Conservation (phyloP, 2,113 vertebrate species). For the Misgurnus anguillicaudatus region DNA sequence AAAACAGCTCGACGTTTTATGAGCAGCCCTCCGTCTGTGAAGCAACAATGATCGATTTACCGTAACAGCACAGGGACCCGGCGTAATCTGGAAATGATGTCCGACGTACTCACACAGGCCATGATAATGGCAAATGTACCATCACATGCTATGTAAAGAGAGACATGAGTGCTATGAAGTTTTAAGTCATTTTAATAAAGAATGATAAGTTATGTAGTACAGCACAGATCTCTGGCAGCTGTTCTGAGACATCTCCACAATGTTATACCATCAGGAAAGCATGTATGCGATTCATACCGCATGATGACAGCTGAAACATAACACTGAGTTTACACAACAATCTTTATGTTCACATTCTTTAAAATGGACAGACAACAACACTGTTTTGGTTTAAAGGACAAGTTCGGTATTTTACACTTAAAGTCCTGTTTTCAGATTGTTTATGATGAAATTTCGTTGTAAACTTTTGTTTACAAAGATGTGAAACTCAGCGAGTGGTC, state of each 20-base stretch:
- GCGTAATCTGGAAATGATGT: not conserved
- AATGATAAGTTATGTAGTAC: not conserved
- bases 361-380: not conserved
- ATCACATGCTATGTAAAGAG: not conserved
- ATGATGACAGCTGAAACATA: constrained; percentile 18
- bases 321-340: constrained; percentile 1
- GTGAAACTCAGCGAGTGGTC: too few relatives aligned
- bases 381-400: too few relatives aligned
- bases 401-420: too few relatives aligned
- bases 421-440: too few relatives aligned
- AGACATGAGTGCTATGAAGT: not conserved
- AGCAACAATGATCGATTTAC: constrained; percentile 25
- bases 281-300: not conserved
- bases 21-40: not conserved
- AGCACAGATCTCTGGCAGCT: not conserved
- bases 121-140: too few relatives aligned
- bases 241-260: not conserved
- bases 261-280: not conserved
- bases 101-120: not conserved
- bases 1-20: not conserved
- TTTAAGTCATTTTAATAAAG: not conserved
- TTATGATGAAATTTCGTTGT: too few relatives aligned
- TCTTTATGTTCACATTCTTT: not conserved
- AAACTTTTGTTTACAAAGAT: too few relatives aligned
- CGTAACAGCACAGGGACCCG: not conserved